These are phyloP conservation scores for Hymenochirus boettgeri DNA, from an alignment of 2,113 vertebrate species.

Conservation along the genomic window DNA sequence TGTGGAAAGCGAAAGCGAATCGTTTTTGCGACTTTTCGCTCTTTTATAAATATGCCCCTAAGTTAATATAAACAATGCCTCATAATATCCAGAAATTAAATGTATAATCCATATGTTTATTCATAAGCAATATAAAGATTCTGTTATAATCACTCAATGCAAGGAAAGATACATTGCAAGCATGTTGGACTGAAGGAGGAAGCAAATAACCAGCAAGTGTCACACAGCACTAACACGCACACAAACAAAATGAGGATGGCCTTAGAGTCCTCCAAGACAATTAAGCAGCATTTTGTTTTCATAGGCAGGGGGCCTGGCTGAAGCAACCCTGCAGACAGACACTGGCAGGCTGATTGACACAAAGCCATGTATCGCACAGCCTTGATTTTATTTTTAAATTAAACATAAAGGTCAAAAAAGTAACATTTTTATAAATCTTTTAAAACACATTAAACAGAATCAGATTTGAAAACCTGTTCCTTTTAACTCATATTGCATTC, in stretches of 20 bases:
- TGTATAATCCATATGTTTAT: too few relatives aligned
- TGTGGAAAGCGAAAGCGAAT: too few relatives aligned
- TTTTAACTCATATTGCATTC: slow-evolving; percentile 84
- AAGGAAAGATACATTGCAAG: slow-evolving; percentile 18
- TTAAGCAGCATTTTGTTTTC: slow-evolving; percentile 27
- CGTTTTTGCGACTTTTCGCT: too few relatives aligned
- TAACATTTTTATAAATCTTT: slow-evolving; percentile 34
- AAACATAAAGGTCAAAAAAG: slow-evolving; percentile 18
- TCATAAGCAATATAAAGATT: slow-evolving; percentile 29
- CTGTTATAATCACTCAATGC: slow-evolving; percentile 29
- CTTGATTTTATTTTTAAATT: slow-evolving; percentile 12
- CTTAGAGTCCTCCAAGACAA: slow-evolving; percentile 26
- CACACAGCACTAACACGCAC: slow-evolving; percentile 16
- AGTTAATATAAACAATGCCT: too few relatives aligned
- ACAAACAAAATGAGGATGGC: slow-evolving; percentile 12
- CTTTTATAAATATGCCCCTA: too few relatives aligned
- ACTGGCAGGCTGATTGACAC: slow-evolving; percentile 31
- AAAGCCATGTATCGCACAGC: slow-evolving; percentile 23
- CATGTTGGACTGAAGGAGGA: slow-evolving; percentile 26
- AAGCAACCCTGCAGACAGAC: slow-evolving; percentile 34
- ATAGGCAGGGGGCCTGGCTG: slow-evolving; percentile 35
- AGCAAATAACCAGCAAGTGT: slow-evolving; percentile 37
- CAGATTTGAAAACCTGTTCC: slow-evolving; percentile 53
- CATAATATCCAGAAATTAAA: too few relatives aligned
- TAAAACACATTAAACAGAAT: slow-evolving; percentile 6